Evolutionary conservation across 2,888 invertebrate genomes (phyloP).

Genomic region (Leptopilina myrica): DNA sequence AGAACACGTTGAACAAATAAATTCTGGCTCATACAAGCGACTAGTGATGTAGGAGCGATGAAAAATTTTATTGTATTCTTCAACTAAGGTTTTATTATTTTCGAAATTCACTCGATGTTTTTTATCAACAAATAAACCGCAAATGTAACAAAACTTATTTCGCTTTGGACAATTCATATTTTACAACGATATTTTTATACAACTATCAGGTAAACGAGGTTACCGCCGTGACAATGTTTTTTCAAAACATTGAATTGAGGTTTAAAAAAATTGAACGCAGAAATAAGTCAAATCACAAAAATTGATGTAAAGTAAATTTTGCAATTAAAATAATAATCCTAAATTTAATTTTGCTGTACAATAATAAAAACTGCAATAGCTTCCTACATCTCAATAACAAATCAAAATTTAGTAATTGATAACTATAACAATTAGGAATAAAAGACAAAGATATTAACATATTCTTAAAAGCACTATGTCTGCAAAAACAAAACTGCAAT

Average conservation of each 20-base stretch:
- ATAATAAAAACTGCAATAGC: too few species aligned
- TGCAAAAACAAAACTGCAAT: too few species aligned
- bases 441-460: too few species aligned
- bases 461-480: too few species aligned
- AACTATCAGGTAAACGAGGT: too few species aligned
- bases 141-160: background rate
- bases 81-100: background rate
- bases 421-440: too few species aligned
- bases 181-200: background rate
- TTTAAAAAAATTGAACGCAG: slow-evolving; percentile 5
- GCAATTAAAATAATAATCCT: too few species aligned
- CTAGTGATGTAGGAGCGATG: background rate
- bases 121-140: slow-evolving; percentile 1
- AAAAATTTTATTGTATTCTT: slow-evolving; percentile 1
- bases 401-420: too few species aligned
- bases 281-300: too few species aligned
- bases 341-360: too few species aligned
- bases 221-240: background rate
- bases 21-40: background rate
- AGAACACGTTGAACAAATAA: slow-evolving; percentile 6
- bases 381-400: too few species aligned
- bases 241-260: background rate
- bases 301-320: too few species aligned
- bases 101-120: background rate
- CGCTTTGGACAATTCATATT: slow-evolving; percentile 1